Conservation (phyloP, 2,888 invertebrate genomes). For the Endomychus coccineus region DNA sequence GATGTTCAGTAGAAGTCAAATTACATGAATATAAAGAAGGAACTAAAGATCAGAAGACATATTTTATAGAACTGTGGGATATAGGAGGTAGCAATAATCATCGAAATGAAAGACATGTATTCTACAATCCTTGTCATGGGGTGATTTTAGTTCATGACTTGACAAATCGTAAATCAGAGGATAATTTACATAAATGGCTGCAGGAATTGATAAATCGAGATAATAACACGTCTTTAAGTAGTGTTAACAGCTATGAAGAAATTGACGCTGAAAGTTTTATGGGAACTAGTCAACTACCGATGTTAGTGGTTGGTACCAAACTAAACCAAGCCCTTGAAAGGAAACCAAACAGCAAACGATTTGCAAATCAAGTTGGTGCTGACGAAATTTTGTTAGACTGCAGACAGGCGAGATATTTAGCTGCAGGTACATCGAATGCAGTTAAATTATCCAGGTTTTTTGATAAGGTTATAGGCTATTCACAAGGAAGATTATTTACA, state of each 20-base stretch:
- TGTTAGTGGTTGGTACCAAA: slow-evolving; percentile 91
- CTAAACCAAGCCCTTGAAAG: slow-evolving; percentile 75
- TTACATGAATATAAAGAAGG: slow-evolving; percentile 93
- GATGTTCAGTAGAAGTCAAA: slow-evolving; percentile 92
- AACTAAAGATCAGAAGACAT: slow-evolving; percentile 82
- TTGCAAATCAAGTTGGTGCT: slow-evolving; percentile 86
- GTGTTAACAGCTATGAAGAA: slow-evolving; percentile 50
- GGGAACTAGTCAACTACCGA: slow-evolving; percentile 83
- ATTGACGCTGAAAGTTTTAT: slow-evolving; percentile 82
- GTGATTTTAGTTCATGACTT: slow-evolving; percentile 94
- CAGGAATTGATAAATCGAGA: slow-evolving; percentile 80
- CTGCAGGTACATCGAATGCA: slow-evolving; percentile 91
- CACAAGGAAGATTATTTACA: slow-evolving; percentile 38
- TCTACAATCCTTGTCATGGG: slow-evolving; percentile 92
- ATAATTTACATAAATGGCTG: slow-evolving; percentile 89
- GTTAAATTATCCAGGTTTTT: slow-evolving; percentile 92
- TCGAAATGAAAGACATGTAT: slow-evolving; percentile 85
- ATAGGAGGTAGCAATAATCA: slow-evolving; percentile 93
- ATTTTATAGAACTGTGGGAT: slow-evolving; percentile 95
- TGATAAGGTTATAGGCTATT: slow-evolving; percentile 69
- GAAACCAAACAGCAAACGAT: slow-evolving; percentile 56
- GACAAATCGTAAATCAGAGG: slow-evolving; percentile 91
- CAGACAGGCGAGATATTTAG: slow-evolving; percentile 67
- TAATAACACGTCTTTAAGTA: slow-evolving; percentile 31
- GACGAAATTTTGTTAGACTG: slow-evolving; percentile 87